phyloP scores from a whole-genome alignment of 2,797 vertebrate genomes.

The Tapirus indicus region DNA sequence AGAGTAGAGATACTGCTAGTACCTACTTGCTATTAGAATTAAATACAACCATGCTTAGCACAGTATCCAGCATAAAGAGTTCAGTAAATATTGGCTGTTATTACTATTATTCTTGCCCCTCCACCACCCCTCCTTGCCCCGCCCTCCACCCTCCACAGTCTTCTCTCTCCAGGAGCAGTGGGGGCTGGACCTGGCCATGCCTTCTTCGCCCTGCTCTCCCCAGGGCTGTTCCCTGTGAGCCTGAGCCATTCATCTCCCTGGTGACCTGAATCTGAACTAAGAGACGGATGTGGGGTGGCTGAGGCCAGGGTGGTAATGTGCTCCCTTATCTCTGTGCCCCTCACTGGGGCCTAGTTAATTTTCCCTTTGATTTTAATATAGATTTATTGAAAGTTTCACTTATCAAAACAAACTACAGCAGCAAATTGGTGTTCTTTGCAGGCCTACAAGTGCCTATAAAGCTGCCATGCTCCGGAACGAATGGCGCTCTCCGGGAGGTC shows the following conservation, averaged over 20 bases:
- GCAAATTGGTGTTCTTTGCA: slow-evolving; percentile 93
- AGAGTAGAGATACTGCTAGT: not conserved
- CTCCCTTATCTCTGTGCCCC: slow-evolving; percentile 88
- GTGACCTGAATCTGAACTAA: slow-evolving; percentile 82
- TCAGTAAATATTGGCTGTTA: slow-evolving; percentile 20
- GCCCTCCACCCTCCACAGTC: rapidly evolving
- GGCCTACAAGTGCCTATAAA: slow-evolving; percentile 92
- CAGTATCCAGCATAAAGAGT: not conserved
- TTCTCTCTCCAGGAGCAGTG: not conserved
- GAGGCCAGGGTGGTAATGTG: slow-evolving; percentile 87
- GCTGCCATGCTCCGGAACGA: slow-evolving; percentile 91
- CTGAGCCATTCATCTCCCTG: slow-evolving; percentile 78
- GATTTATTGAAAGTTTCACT: slow-evolving; percentile 93
- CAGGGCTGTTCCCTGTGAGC: slow-evolving; percentile 52
- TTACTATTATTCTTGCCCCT: not conserved
- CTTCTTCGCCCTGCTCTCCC: not conserved
- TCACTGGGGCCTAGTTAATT: slow-evolving; percentile 91
- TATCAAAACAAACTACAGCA: slow-evolving; percentile 92
- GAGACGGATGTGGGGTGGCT: slow-evolving; percentile 80
- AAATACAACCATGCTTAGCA: slow-evolving; percentile 25
- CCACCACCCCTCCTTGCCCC: not conserved
- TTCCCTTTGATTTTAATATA: slow-evolving; percentile 93
- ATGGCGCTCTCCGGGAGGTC: slow-evolving; percentile 91
- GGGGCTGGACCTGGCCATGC: not conserved
- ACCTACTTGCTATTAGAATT: slow-evolving; percentile 50